Base-by-base conservation (phyloP, 2,797 vertebrate genomes). In the Pelodytes ibericus region DNA sequence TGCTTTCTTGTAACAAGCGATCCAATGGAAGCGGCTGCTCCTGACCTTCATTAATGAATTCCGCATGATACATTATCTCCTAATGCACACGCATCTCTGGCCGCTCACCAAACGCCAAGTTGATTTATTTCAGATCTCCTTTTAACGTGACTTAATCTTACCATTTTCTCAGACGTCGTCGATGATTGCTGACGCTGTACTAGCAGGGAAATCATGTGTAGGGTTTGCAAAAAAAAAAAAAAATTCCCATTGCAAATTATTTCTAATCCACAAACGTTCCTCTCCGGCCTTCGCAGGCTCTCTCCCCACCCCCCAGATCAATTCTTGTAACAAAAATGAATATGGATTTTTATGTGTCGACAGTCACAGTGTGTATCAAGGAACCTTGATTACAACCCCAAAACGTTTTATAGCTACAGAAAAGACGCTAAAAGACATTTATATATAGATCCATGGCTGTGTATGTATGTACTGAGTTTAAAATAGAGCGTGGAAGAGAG, bases 131-230 rank as follows among this genome's bases (percentile, higher is more conserved):
- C 58, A 60, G 58, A n/a, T 22, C 53, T 58, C 53, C 5, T n/a
- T n/a, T n/a, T n/a, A n/a, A 47, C 36, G 26, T 44, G 22, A 60
- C 36, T 16, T 60, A 31, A 70, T 41, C 22, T 33, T 49, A 30
- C 44, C 44, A 47, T 39, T 33, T 61, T 31, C 65, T 9, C 53
- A 36, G 22, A 16, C 22, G 31, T 59, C 25, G 26, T 25, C 2
- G 5, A 27, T 2, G 41, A 1, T 27, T 47, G 69, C 69, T 61
- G 56, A 47, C 39, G 24, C 27, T 10, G 47, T 69, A 22, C 15
- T 31, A 13, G 47, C 58, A 16, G 41, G 57, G 31, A 60, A 71
- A 41, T 60, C 13, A 47, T 71, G 47, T 31, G 26, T 57, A 36
- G 22, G 27, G 18, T 29, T 60, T 36, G 56, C 57, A 30, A 44